A percentile compares a stretch with the other conserved stretches of the same genome.
Evolutionary conservation across 2,113 vertebrate species (phyloP).

Genomic region (Pagrus major): DNA sequence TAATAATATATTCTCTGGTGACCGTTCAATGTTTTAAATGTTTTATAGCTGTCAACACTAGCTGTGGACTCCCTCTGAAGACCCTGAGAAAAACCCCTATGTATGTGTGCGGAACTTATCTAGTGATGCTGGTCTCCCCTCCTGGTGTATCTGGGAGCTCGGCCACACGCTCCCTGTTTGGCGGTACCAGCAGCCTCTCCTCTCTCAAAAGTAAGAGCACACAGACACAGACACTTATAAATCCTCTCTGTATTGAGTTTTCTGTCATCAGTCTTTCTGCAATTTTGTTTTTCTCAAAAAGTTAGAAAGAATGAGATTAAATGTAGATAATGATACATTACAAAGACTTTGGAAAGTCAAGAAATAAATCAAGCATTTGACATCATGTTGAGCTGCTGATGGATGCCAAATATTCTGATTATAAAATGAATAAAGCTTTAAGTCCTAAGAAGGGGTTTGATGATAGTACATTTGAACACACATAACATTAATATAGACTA

Average conservation of each 20-base stretch:
- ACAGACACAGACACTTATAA: neutral
- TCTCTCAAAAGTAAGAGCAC: slow-evolving; percentile 94
- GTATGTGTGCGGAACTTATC: slow-evolving; percentile 95
- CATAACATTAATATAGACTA: too few species aligned
- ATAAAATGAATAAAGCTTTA: neutral
- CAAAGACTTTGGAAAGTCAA: neutral
- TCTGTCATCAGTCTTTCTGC: neutral
- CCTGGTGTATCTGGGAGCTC: slow-evolving; percentile 96
- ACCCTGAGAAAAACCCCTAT: slow-evolving; percentile 95
- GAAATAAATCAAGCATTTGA: neutral
- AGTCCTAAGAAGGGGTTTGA: neutral
- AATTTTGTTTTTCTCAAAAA: neutral
- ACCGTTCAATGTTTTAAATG: neutral
- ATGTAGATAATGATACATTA: neutral
- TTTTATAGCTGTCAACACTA: slow-evolving; percentile 91
- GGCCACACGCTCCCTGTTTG: slow-evolving; percentile 97
- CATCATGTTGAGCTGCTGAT: neutral
- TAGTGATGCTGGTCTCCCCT: slow-evolving; percentile 96
- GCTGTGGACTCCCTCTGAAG: slow-evolving; percentile 96
- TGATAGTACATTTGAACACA: neutral
- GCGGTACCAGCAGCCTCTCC: slow-evolving; percentile 94
- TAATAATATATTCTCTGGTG: neutral
- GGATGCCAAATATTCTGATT: neutral
- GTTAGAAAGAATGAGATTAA: neutral
- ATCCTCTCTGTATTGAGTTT: neutral